Percentiles rank a stretch among this genome's conserved stretches.
Conservation (phyloP, 2,888 invertebrate species). For the Ferrisia virgata region DNA sequence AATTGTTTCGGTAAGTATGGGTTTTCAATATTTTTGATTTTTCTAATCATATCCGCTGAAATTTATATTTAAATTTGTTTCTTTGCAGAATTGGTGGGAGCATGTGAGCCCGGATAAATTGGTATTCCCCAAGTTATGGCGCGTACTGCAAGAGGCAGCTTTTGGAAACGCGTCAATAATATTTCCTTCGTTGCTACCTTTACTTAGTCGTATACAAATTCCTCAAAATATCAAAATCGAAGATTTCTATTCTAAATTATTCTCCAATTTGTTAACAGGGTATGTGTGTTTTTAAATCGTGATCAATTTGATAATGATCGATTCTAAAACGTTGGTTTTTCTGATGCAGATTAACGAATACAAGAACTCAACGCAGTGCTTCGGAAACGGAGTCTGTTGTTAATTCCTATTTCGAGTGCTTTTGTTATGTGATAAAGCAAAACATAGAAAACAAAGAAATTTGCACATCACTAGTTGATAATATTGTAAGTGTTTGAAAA, state of each 20-base stretch:
- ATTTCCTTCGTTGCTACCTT: slow-evolving; percentile 71
- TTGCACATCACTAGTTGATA: slow-evolving; percentile 47
- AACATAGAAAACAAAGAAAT: slow-evolving; percentile 55
- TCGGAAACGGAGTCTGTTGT: slow-evolving; percentile 68
- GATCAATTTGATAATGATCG: background rate
- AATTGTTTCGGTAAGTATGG: background rate
- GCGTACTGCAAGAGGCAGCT: slow-evolving; percentile 67
- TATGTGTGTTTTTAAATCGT: slow-evolving; percentile 51
- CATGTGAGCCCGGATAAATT: slow-evolving; percentile 71
- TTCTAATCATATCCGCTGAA: background rate
- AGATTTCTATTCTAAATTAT: slow-evolving; percentile 65
- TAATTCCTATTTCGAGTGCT: slow-evolving; percentile 70
- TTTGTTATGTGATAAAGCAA: slow-evolving; percentile 62
- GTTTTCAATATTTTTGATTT: background rate
- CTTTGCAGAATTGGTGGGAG: slow-evolving; percentile 66
- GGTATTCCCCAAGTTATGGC: slow-evolving; percentile 68
- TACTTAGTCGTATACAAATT: slow-evolving; percentile 68
- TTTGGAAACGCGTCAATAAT: slow-evolving; percentile 72
- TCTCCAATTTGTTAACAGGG: slow-evolving; percentile 67
- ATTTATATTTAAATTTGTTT: too few species aligned
- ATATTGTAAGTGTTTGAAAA: slow-evolving; percentile 46
- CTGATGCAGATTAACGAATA: slow-evolving; percentile 63
- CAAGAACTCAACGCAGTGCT: slow-evolving; percentile 61
- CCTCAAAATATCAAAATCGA: slow-evolving; percentile 55
- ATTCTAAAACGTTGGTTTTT: background rate